Evolutionary conservation across 2,888 invertebrate species (phyloP).

Genomic region (Aphidoletes aphidimyza): DNA sequence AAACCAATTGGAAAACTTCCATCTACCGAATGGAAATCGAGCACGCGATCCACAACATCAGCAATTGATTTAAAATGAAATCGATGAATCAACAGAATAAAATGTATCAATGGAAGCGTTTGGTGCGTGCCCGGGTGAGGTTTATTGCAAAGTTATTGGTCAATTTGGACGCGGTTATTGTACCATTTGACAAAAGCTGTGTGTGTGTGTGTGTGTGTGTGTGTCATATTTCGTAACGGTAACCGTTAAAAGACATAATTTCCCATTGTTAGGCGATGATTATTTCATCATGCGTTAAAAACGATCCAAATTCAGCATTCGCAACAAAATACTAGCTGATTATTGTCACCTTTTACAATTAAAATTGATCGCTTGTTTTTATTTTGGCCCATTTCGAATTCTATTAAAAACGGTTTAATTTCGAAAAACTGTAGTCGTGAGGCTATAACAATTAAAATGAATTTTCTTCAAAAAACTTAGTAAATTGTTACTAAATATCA

Average conservation of each 20-base stretch:
- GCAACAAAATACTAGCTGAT: neutral
- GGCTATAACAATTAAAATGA: too few species aligned
- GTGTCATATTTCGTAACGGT: constrained; percentile 17
- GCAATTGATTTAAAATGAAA: neutral
- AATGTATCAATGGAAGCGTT: neutral
- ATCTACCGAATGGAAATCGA: neutral
- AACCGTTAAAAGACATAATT: neutral
- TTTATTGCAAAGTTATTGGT: neutral
- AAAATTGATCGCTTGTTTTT: constrained; percentile 9
- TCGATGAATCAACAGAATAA: constrained; percentile 1
- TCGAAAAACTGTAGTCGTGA: too few species aligned
- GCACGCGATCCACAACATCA: neutral
- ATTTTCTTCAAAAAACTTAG: too few species aligned
- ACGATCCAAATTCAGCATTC: neutral
- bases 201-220: too few species aligned
- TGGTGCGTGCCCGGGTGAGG: neutral
- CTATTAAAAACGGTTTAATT: too few species aligned
- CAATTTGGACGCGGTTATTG: neutral
- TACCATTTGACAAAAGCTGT: neutral
- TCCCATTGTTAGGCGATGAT: neutral
- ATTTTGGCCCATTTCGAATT: neutral
- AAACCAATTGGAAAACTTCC: neutral
- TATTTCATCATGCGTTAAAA: neutral
- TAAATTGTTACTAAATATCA: too few species aligned
- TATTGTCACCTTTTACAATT: constrained; percentile 15